Percentiles rank a stretch among this genome's conserved stretches.
phyloP scores from a whole-genome alignment of 1,140 invertebrate genomes.

The Ceratina calcarata region DNA sequence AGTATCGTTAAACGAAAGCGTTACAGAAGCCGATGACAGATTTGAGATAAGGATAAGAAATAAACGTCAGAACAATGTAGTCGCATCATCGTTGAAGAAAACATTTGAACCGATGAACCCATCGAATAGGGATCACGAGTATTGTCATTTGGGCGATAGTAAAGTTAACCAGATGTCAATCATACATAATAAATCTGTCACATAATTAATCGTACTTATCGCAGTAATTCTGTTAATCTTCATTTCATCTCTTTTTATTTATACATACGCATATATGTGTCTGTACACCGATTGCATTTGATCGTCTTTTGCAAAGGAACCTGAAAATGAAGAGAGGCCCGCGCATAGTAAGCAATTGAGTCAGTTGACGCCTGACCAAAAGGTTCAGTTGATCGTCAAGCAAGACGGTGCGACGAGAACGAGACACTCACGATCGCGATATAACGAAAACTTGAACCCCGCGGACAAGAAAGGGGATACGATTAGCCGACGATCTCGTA shows the following conservation, averaged over 20 bases:
- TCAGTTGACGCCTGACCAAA: constrained; percentile 76
- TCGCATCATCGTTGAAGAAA: constrained; percentile 23
- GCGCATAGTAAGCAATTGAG: constrained; percentile 74
- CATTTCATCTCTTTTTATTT: neutral
- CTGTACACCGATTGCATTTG: constrained; percentile 19
- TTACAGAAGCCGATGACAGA: constrained; percentile 8
- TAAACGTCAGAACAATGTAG: constrained; percentile 20
- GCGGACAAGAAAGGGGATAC: constrained; percentile 73
- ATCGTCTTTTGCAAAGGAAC: constrained; percentile 68
- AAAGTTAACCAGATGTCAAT: constrained; percentile 29
- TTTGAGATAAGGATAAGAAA: constrained; percentile 27
- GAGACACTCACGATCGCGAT: constrained; percentile 71
- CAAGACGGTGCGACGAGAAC: constrained; percentile 66
- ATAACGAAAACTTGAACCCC: constrained; percentile 71
- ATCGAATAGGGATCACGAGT: neutral
- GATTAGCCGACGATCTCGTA: constrained; percentile 76
- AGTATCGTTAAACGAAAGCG: neutral
- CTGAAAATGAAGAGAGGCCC: constrained; percentile 73
- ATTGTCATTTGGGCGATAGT: constrained; percentile 26
- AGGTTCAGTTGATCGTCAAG: constrained; percentile 73
- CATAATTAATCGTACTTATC: neutral
- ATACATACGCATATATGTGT: neutral
- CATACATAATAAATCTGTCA: neutral
- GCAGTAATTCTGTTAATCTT: neutral
- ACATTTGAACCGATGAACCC: neutral